Evolutionary conservation across 2,113 vertebrate species (phyloP).

Genomic region (Epinephelus moara): DNA sequence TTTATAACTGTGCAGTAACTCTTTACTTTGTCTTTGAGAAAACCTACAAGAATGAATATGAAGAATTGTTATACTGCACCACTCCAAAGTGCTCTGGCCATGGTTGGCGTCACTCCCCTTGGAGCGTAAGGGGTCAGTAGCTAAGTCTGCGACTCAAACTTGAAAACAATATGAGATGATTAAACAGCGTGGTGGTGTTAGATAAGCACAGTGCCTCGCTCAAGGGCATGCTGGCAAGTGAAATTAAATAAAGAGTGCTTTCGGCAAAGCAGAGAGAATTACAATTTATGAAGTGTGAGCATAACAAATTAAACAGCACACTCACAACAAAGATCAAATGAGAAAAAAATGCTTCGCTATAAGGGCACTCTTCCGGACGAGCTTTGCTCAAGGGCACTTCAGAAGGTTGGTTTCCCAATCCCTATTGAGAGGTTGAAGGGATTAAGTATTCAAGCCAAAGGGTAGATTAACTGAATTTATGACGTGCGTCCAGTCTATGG

Average conservation of each 20-base stretch:
- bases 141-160: constrained; percentile 39
- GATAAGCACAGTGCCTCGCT: constrained; percentile 62
- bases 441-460: constrained; percentile 30
- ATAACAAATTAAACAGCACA: constrained; percentile 46
- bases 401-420: constrained; percentile 33
- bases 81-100: constrained; percentile 21
- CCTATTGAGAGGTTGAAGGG: constrained; percentile 16
- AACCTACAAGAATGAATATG: background rate
- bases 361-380: constrained; percentile 31
- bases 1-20: background rate
- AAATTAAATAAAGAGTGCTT: constrained; percentile 60
- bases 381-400: constrained; percentile 49
- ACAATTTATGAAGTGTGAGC: constrained; percentile 55
- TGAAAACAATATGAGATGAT: constrained; percentile 70
- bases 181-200: constrained; percentile 62
- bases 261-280: constrained; percentile 59
- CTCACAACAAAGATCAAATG: constrained; percentile 47
- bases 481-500: constrained; percentile 21
- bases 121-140: constrained; percentile 49
- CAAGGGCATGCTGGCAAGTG: constrained; percentile 58
- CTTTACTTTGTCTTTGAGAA: constrained; percentile 3
- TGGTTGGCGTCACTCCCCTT: constrained; percentile 42
- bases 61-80: constrained; percentile 12
- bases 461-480: constrained; percentile 48
- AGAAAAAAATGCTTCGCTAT: constrained; percentile 6